Conservation (phyloP, 2,113 vertebrate species). For the Grallaria varia region DNA sequence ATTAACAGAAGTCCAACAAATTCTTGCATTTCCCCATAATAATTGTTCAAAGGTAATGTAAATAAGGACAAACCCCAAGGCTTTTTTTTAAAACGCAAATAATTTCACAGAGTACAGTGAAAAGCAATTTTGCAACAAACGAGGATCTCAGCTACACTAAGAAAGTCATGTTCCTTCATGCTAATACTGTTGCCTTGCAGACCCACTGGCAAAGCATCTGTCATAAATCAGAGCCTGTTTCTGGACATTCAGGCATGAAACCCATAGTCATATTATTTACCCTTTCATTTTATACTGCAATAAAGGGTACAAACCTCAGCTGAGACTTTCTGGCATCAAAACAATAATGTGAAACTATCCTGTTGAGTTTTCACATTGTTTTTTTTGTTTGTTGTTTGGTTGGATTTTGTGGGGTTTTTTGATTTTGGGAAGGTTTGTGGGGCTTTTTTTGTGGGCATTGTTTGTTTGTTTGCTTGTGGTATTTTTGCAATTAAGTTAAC, state of each 20-base stretch:
- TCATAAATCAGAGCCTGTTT: not conserved
- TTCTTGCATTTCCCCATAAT: not conserved
- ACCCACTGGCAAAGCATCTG: not conserved
- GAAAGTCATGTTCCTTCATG: not conserved
- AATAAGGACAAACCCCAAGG: not conserved
- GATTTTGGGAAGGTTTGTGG: no score
- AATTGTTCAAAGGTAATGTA: not conserved
- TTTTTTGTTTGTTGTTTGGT: no score
- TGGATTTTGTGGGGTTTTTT: not conserved
- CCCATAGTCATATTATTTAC: not conserved
- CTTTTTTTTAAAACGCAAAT: not conserved
- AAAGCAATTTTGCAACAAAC: not conserved
- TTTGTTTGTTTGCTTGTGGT: no score
- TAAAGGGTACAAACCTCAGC: not conserved
- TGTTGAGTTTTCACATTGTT: not conserved
- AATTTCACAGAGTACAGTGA: not conserved
- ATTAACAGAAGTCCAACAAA: not conserved
- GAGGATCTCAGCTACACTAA: not conserved
- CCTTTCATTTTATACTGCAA: not conserved
- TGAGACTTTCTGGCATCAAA: not conserved
- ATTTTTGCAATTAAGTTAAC: no score
- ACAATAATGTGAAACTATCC: not conserved
- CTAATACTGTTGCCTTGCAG: not conserved
- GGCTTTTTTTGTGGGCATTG: no score
- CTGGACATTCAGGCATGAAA: rapidly evolving